Base-by-base conservation (phyloP, 2,113 vertebrate genomes). In the Strigops habroptila region DNA sequence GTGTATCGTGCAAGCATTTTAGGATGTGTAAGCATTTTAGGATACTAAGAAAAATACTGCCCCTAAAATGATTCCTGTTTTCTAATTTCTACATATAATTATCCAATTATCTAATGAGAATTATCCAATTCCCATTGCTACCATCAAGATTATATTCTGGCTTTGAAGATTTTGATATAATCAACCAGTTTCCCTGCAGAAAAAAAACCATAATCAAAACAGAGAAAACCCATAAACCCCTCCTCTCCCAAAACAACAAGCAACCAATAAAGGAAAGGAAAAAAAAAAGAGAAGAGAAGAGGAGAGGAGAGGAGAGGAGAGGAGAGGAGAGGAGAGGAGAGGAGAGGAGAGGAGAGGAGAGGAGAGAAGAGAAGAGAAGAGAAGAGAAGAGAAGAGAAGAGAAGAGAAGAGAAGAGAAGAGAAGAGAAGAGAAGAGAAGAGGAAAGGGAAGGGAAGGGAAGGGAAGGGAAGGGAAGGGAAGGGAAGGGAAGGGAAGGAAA, bases 171-270 rank as follows among this genome's bases (percentile, higher is more conserved):
- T 67, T 75, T 92, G 6, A 23, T 31, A 6, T 16, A 71, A 87
- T 14, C 30, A 6, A 30, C 15, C 64, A 7, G 15, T 82, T 89
- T 86, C 8, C 7, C 8, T 49, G 22, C 3, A 70, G 19, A 41
- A 68, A 78, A 88, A 57, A 46, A 5, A 27, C 14, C 4, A 14
- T 1, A 4, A 39, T 7, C 14, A 73, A 84, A 65, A 33, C 10
- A 74, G 3, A 68, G 6, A 43, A 48, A 83, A 65, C 1, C 0
- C 1, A 21, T 6, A n/a, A 64, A 43, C 7, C 9, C 2, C 3
- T 43, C 10, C 12, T 12, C 14, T 23, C 3, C 4, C 27, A 31
- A 39, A 55, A 3, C 5, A 63, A 16, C 4, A 79, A 44, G 0
- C 3, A 60, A 35, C 1, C 1, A 55, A 30, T 16, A 30, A 59